These are phyloP conservation scores for Nematolebias whitei DNA, from an alignment of 2,113 vertebrate species.

Conservation along the genomic window DNA sequence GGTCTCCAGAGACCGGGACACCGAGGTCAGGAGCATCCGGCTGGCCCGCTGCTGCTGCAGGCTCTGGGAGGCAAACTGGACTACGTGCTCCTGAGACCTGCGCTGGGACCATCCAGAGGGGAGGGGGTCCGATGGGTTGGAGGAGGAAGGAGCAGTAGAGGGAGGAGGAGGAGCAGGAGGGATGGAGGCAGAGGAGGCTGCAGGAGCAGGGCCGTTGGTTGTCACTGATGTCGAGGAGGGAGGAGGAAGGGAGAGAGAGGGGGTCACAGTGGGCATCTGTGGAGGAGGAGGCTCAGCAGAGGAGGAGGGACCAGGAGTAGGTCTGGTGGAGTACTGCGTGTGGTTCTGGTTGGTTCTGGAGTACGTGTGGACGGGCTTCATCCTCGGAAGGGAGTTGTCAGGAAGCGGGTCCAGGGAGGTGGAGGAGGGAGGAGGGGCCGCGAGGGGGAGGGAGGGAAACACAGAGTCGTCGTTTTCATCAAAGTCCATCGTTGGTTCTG, in stretches of 20 bases:
- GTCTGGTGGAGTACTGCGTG: conserved; percentile 12
- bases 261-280: not conserved
- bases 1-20: conserved; percentile 77
- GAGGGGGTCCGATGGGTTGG: conserved; percentile 22
- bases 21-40: conserved; percentile 70
- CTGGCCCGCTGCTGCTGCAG: conserved; percentile 78
- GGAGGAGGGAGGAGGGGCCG: not conserved
- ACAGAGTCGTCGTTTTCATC: conserved; percentile 44
- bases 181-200: not conserved
- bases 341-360: conserved; percentile 45
- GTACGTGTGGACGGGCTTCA: conserved; percentile 62
- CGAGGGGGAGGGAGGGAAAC: conserved; percentile 33
- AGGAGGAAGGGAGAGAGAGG: not conserved
- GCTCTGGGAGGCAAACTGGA: conserved; percentile 71
- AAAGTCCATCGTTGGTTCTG: conserved; percentile 27
- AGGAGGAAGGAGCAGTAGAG: not conserved
- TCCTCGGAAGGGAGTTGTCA: conserved; percentile 24
- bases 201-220: not conserved
- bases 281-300: conserved; percentile 14
- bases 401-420: conserved; percentile 43
- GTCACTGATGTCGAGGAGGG: not conserved
- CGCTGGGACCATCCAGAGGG: conserved; percentile 25
- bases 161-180: not conserved
- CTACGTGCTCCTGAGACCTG: conserved; percentile 42
- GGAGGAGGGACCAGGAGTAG: conserved; percentile 1